These are phyloP conservation scores for Diplolepis rosae DNA, from an alignment of 2,888 invertebrate species.

Conservation along the genomic window DNA sequence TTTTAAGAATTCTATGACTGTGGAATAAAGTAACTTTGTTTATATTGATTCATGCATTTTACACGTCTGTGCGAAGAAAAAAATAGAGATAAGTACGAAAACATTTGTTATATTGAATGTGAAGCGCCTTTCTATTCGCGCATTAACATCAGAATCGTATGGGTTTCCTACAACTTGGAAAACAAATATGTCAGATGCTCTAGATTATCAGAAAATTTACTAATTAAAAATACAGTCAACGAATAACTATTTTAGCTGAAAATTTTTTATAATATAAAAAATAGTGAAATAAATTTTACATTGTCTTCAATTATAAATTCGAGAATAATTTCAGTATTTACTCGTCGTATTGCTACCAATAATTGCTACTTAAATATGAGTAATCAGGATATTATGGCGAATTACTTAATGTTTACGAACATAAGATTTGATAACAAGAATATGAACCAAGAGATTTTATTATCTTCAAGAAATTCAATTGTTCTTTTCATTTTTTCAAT, in stretches of 20 bases:
- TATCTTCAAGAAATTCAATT: too few species aligned
- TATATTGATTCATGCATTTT: not conserved
- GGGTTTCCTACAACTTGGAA: not conserved
- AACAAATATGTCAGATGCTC: not conserved
- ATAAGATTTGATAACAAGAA: conserved; percentile 10
- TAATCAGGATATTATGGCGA: too few species aligned
- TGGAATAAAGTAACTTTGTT: too few species aligned
- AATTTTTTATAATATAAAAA: too few species aligned
- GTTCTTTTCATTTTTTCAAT: too few species aligned
- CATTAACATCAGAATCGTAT: not conserved
- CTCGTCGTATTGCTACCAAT: not conserved
- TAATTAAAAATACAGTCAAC: not conserved
- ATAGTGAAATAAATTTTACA: not conserved
- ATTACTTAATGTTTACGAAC: conserved; percentile 13
- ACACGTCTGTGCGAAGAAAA: not conserved
- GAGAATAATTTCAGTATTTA: conserved; percentile 4
- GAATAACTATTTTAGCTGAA: not conserved
- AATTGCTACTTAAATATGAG: too few species aligned
- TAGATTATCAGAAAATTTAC: not conserved
- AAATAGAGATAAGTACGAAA: not conserved
- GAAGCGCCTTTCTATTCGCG: conserved; percentile 5
- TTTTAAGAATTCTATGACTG: too few species aligned
- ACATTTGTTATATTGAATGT: not conserved
- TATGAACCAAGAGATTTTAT: too few species aligned
- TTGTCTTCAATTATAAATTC: not conserved